phyloP scores from a whole-genome alignment of 1,140 invertebrate species.

The Diachasmimorpha longicaudata region DNA sequence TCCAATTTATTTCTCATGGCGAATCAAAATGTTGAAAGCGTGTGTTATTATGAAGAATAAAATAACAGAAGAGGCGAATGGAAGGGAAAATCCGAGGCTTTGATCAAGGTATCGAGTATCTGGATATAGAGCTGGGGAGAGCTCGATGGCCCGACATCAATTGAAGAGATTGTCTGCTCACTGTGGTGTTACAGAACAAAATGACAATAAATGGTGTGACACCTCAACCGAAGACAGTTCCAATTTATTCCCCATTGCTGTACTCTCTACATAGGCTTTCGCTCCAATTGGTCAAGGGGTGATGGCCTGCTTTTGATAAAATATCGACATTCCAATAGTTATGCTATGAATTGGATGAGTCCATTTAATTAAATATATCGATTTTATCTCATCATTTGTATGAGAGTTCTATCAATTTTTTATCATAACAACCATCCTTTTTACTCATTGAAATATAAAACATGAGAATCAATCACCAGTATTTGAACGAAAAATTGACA shows the following conservation, averaged over 20 bases:
- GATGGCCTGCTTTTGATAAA: slow-evolving; percentile 26
- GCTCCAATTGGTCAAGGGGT: not conserved
- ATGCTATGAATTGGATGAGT: not conserved
- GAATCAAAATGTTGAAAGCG: not conserved
- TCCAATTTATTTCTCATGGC: not conserved
- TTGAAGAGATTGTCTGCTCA: slow-evolving; percentile 11
- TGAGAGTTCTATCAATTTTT: not conserved
- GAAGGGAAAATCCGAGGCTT: slow-evolving; percentile 13
- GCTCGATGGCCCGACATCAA: not conserved
- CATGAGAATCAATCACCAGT: too few relatives aligned
- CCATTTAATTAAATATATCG: not conserved
- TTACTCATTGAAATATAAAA: not conserved
- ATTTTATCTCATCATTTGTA: not conserved
- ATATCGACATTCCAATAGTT: slow-evolving; percentile 36
- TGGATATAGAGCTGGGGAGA: not conserved
- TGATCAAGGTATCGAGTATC: slow-evolving; percentile 26
- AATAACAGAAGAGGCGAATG: slow-evolving; percentile 3
- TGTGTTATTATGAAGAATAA: not conserved
- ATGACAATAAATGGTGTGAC: slow-evolving; percentile 53
- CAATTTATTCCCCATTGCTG: slow-evolving; percentile 48
- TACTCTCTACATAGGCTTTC: not conserved
- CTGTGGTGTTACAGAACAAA: slow-evolving; percentile 48
- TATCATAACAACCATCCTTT: not conserved
- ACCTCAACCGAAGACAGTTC: slow-evolving; percentile 47
- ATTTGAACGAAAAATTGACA: too few relatives aligned